These are phyloP conservation scores for Crocuta crocuta DNA, from an alignment of 2,113 vertebrate species.

Conservation along the genomic window DNA sequence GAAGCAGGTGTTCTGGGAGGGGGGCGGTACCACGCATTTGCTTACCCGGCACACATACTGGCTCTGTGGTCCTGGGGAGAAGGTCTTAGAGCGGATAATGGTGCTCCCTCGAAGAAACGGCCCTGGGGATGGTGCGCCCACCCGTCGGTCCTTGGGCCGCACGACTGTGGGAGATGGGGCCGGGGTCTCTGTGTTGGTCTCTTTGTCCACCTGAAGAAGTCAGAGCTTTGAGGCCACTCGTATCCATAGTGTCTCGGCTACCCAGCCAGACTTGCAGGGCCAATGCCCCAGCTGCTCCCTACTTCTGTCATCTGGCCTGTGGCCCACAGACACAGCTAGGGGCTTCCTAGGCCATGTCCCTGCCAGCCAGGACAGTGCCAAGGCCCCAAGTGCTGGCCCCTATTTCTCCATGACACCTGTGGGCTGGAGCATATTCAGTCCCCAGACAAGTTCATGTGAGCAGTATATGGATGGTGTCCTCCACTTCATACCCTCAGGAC, in stretches of 20 bases:
- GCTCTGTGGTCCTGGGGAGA: constrained; percentile 98
- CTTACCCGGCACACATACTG: constrained; percentile 98
- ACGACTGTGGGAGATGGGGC: constrained; percentile 89
- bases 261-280: not conserved
- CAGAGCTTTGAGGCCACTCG: not conserved
- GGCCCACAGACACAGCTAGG: not conserved
- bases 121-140: constrained; percentile 88
- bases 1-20: not conserved
- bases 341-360: not conserved
- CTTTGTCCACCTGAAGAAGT: constrained; percentile 91
- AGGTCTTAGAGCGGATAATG: constrained; percentile 99
- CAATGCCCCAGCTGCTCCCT: no score
- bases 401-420: no score
- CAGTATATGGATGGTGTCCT: not conserved
- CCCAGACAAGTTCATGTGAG: not conserved
- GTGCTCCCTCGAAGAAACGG: constrained; percentile 95
- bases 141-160: constrained; percentile 94
- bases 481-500: not conserved
- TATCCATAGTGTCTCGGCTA: not conserved
- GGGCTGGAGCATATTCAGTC: not conserved
- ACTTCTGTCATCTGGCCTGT: not conserved
- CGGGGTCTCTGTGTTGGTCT: constrained; percentile 92
- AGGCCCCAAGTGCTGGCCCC: rapidly evolving
- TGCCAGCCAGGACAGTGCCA: rapidly evolving
- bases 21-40: rapidly evolving